A percentile compares a stretch with the other conserved stretches of the same genome.
These are phyloP conservation scores for Abrostola tripartita DNA, from an alignment of 2,888 invertebrate genomes.

Conservation along the genomic window DNA sequence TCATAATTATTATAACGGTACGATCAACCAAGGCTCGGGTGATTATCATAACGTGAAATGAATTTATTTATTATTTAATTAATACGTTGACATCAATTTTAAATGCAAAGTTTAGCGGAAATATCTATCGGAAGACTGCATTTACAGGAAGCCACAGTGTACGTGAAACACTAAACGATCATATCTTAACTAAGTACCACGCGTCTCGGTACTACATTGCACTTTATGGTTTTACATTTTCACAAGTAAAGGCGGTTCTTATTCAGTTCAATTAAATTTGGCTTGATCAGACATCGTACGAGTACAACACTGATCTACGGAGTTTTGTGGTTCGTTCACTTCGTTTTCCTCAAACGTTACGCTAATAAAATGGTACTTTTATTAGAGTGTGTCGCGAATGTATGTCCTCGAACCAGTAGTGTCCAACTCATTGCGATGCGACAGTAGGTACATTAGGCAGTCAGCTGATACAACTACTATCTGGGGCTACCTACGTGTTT, in stretches of 20 bases:
- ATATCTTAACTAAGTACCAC: constrained; percentile 84
- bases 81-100: constrained; percentile 77
- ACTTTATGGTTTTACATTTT: constrained; percentile 78
- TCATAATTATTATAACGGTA: constrained; percentile 50
- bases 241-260: constrained; percentile 84
- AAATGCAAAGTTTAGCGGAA: constrained; percentile 85
- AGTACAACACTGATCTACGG: constrained; percentile 80
- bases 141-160: constrained; percentile 87
- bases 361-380: constrained; percentile 76
- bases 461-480: constrained; percentile 67
- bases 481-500: constrained; percentile 61
- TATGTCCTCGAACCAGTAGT: constrained; percentile 48
- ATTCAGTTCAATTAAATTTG: constrained; percentile 86
- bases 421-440: constrained; percentile 51
- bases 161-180: constrained; percentile 82
- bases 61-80: constrained; percentile 51
- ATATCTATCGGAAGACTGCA: constrained; percentile 88
- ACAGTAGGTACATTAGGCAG: constrained; percentile 67
- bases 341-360: constrained; percentile 65
- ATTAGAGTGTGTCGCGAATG: constrained; percentile 70
- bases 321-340: constrained; percentile 76
- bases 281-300: constrained; percentile 81
- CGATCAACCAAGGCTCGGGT: constrained; percentile 48
- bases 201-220: constrained; percentile 80
- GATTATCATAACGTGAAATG: constrained; percentile 52